Evolutionary conservation across 2,797 vertebrate genomes (phyloP).

Genomic region (Rhinichthys osculus): DNA sequence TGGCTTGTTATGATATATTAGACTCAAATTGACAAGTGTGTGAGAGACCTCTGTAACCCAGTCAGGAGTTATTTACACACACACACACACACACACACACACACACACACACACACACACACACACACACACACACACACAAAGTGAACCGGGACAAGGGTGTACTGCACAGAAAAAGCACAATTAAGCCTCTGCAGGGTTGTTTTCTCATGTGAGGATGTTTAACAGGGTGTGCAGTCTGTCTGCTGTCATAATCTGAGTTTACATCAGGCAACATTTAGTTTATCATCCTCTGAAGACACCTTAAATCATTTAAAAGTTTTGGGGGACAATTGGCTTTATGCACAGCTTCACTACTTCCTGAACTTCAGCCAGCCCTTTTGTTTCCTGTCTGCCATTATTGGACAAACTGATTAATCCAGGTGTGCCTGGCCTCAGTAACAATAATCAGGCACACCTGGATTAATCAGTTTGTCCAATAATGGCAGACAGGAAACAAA

Average conservation of each 20-base stretch:
- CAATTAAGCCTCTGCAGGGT: conserved; percentile 7
- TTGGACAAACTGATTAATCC: no score
- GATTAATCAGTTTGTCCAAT: no score
- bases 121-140: no score
- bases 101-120: not conserved
- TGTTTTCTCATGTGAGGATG: conserved; percentile 4
- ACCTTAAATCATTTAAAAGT: conserved; percentile 17
- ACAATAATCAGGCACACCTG: no score
- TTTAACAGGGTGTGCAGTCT: not conserved
- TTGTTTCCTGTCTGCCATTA: no score
- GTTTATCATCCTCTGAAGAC: conserved; percentile 31
- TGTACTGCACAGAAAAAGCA: not conserved
- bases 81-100: not conserved
- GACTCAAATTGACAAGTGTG: conserved; percentile 34
- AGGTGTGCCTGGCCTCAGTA: no score
- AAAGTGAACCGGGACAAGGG: not conserved
- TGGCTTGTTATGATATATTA: conserved; percentile 55
- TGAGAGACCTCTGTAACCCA: conserved; percentile 10
- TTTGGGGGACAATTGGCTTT: conserved; percentile 9
- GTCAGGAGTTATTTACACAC: conserved; percentile 18
- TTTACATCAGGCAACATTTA: conserved; percentile 5
- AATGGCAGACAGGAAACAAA: no score
- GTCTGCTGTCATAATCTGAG: conserved; percentile 16
- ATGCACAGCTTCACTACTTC: no score
- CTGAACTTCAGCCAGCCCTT: no score